These are phyloP conservation scores for Eupithecia subfuscata DNA, from an alignment of 2,888 invertebrate species.

Conservation along the genomic window DNA sequence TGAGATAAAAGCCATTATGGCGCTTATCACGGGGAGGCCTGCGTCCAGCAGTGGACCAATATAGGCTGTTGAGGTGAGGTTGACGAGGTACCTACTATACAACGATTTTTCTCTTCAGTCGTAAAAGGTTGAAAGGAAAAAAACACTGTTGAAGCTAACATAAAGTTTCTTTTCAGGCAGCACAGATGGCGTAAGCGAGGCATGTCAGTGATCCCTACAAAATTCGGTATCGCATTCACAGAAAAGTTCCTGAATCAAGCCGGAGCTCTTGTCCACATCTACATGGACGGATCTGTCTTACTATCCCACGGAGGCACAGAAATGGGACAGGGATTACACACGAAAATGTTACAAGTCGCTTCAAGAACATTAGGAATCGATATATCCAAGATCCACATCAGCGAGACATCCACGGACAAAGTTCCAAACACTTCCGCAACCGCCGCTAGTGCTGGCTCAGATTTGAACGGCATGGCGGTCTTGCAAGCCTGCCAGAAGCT, in stretches of 20 bases:
- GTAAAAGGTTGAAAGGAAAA: too few species aligned
- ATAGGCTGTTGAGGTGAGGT: too few species aligned
- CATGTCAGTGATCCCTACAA: constrained; percentile 91
- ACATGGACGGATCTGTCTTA: constrained; percentile 94
- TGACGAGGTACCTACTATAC: too few species aligned
- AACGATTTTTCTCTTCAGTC: too few species aligned
- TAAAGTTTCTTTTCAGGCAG: constrained; percentile 74
- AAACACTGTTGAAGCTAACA: background rate
- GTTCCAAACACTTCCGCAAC: constrained; percentile 96
- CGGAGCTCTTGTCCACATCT: constrained; percentile 94
- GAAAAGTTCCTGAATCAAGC: constrained; percentile 91
- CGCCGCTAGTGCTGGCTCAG: constrained; percentile 94
- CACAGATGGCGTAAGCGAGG: constrained; percentile 95
- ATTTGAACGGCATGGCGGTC: constrained; percentile 96
- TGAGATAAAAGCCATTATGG: too few species aligned
- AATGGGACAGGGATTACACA: constrained; percentile 98
- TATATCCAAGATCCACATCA: constrained; percentile 89
- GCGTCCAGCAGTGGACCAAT: too few species aligned
- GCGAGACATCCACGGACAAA: constrained; percentile 94
- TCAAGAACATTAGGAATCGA: constrained; percentile 89
- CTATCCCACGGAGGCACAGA: constrained; percentile 96
- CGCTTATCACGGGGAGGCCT: too few species aligned
- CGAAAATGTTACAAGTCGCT: constrained; percentile 97
- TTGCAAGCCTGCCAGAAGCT: constrained; percentile 91
- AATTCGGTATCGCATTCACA: constrained; percentile 93